phyloP scores from a whole-genome alignment of 2,113 vertebrate genomes.

The Thalassoma bifasciatum region DNA sequence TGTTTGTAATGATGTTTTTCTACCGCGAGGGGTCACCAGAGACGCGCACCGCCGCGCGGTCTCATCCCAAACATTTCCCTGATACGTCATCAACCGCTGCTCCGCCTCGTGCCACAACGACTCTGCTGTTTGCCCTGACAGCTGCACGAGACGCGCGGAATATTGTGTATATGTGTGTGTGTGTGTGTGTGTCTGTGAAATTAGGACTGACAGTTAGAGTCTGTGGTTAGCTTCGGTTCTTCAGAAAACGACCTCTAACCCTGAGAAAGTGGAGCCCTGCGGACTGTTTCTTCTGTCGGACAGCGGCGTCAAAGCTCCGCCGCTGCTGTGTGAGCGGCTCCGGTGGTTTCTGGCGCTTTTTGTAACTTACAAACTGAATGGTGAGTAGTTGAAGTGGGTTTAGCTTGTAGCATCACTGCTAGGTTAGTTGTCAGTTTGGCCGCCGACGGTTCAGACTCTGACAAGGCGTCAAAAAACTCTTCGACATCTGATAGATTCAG shows the following conservation, averaged over 20 bases:
- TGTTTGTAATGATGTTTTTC: not conserved
- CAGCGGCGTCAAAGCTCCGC: not conserved
- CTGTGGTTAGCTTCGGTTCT: not conserved
- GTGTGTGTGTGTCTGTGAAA: no score
- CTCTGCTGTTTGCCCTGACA: slow-evolving; percentile 48
- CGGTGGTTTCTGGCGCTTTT: slow-evolving; percentile 42
- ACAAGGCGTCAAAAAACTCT: not conserved
- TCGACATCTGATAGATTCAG: not conserved
- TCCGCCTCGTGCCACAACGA: slow-evolving; percentile 68
- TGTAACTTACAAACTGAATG: slow-evolving; percentile 46
- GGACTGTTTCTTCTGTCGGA: not conserved
- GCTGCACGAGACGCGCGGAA: slow-evolving; percentile 47
- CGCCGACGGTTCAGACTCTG: not conserved
- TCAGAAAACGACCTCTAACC: not conserved
- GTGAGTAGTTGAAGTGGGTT: slow-evolving; percentile 56
- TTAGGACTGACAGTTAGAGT: not conserved
- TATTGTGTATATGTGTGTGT: slow-evolving; percentile 2
- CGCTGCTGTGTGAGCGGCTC: not conserved
- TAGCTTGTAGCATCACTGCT: slow-evolving; percentile 69
- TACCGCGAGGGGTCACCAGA: slow-evolving; percentile 65
- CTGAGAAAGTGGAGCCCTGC: not conserved
- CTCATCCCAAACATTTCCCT: slow-evolving; percentile 46
- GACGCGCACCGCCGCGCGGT: slow-evolving; percentile 24
- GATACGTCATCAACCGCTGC: slow-evolving; percentile 71
- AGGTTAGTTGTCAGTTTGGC: slow-evolving; percentile 16